These are phyloP conservation scores for Protonibea diacanthus DNA, from an alignment of 2,797 vertebrate species.

Conservation along the genomic window DNA sequence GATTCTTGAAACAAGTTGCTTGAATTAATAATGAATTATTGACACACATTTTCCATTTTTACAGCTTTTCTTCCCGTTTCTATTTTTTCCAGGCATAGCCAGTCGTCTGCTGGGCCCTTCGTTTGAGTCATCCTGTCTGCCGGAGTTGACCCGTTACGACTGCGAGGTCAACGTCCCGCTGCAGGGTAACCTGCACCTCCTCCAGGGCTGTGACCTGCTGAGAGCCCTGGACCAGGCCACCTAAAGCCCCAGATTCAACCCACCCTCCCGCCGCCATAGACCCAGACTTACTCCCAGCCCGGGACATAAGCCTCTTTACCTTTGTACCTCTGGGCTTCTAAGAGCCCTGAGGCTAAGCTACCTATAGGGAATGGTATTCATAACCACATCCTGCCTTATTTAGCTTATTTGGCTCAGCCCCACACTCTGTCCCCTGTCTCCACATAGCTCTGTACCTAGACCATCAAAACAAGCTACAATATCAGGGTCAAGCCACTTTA, in stretches of 20 bases:
- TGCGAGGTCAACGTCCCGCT: conserved; percentile 98
- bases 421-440: conserved; percentile 5
- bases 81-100: conserved; percentile 84
- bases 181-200: conserved; percentile 91
- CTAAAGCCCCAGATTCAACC: conserved; percentile 75
- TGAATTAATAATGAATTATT: neutral
- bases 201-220: conserved; percentile 96
- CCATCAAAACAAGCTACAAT: conserved; percentile 31
- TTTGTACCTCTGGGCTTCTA: conserved; percentile 38
- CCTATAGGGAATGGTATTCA: conserved; percentile 48
- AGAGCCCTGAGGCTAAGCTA: conserved; percentile 50
- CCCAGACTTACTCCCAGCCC: conserved; percentile 46
- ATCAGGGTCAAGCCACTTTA: conserved; percentile 46
- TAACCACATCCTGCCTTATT: conserved; percentile 60
- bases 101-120: conserved; percentile 92
- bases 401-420: conserved; percentile 29
- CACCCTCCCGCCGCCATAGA: neutral
- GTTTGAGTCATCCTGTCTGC: conserved; percentile 90
- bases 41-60: neutral
- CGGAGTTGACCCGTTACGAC: conserved; percentile 96
- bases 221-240: conserved; percentile 94
- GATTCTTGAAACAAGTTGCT: too few relatives aligned
- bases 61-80: neutral
- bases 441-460: conserved; percentile 27
- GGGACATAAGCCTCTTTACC: conserved; percentile 46